These are phyloP conservation scores for Amphilophus citrinellus DNA, from an alignment of 2,113 vertebrate genomes.

Conservation along the genomic window DNA sequence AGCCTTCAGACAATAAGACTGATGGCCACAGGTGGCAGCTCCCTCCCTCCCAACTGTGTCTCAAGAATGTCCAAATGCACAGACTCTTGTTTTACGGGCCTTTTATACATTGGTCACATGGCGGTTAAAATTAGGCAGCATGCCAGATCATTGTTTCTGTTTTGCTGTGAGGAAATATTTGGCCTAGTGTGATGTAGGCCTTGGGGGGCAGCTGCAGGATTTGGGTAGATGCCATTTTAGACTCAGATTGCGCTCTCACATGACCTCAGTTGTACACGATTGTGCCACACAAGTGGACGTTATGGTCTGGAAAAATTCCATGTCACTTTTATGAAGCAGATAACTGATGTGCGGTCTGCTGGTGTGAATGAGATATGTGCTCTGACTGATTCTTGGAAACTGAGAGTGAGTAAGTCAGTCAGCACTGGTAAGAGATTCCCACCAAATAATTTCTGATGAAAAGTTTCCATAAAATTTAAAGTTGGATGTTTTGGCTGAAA, in stretches of 20 bases:
- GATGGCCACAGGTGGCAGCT: conserved; percentile 75
- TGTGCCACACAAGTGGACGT: conserved; percentile 64
- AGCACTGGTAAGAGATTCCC: conserved; percentile 33
- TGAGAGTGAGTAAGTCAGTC: conserved; percentile 54
- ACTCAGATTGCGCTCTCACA: conserved; percentile 79
- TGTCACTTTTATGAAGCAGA: conserved; percentile 49
- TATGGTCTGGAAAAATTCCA: conserved; percentile 64
- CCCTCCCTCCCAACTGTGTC: conserved; percentile 50
- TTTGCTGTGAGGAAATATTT: conserved; percentile 76
- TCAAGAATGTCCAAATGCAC: conserved; percentile 62
- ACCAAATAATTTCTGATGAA: conserved; percentile 34
- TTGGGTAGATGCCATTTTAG: conserved; percentile 69
- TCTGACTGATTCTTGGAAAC: conserved; percentile 46
- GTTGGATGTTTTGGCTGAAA: conserved; percentile 21
- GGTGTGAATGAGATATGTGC: conserved; percentile 16
- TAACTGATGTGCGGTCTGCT: conserved; percentile 59
- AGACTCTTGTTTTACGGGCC: conserved; percentile 63
- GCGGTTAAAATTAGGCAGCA: conserved; percentile 74
- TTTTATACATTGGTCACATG: conserved; percentile 56
- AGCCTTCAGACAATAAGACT: conserved; percentile 55
- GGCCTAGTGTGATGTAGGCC: conserved; percentile 68
- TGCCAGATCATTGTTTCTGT: conserved; percentile 79
- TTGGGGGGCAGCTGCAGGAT: conserved; percentile 72
- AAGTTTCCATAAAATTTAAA: conserved; percentile 12
- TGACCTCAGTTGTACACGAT: conserved; percentile 67